Evolutionary conservation across 2,888 invertebrate genomes (phyloP).

Genomic region (Ormyrus labotus): DNA sequence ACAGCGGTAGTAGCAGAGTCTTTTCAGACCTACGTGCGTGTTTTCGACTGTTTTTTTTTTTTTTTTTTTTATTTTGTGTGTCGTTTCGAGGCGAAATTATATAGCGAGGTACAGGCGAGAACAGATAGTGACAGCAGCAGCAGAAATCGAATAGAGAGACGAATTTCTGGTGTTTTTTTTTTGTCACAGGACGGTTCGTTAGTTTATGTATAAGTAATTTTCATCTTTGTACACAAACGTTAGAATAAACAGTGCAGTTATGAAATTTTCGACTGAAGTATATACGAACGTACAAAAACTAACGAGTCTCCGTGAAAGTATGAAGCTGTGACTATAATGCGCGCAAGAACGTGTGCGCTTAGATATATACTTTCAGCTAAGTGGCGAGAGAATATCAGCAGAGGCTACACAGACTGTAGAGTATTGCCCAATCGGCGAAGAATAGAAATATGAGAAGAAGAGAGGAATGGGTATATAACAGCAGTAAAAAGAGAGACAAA

Average conservation of each 20-base stretch:
- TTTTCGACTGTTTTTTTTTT: constrained; percentile 32
- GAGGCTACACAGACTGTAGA: constrained; percentile 50
- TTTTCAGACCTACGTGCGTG: constrained; percentile 70
- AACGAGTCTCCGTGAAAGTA: constrained; percentile 28
- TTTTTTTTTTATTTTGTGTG: constrained; percentile 33
- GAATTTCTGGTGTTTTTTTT: constrained; percentile 13
- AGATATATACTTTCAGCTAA: constrained; percentile 26
- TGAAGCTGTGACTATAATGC: constrained; percentile 35
- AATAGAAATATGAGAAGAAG: constrained; percentile 21
- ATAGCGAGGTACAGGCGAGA: constrained; percentile 45
- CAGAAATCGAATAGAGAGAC: constrained; percentile 40
- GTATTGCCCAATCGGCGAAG: constrained; percentile 38
- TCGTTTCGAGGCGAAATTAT: constrained; percentile 1
- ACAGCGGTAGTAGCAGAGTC: constrained; percentile 69
- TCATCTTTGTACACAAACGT: not conserved
- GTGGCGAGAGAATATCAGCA: constrained; percentile 49
- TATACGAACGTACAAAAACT: constrained; percentile 1
- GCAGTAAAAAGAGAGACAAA: constrained; percentile 35
- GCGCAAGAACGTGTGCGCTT: constrained; percentile 24
- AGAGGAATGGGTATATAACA: constrained; percentile 23
- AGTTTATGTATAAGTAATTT: constrained; percentile 17
- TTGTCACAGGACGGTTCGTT: constrained; percentile 14
- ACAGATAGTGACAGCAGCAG: constrained; percentile 53
- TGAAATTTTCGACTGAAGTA: too few relatives aligned
- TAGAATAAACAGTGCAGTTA: too few relatives aligned